A percentile compares a stretch with the other conserved stretches of the same genome.
These are phyloP conservation scores for Scolopax rusticola DNA, from an alignment of 2,797 vertebrate genomes.

Conservation along the genomic window DNA sequence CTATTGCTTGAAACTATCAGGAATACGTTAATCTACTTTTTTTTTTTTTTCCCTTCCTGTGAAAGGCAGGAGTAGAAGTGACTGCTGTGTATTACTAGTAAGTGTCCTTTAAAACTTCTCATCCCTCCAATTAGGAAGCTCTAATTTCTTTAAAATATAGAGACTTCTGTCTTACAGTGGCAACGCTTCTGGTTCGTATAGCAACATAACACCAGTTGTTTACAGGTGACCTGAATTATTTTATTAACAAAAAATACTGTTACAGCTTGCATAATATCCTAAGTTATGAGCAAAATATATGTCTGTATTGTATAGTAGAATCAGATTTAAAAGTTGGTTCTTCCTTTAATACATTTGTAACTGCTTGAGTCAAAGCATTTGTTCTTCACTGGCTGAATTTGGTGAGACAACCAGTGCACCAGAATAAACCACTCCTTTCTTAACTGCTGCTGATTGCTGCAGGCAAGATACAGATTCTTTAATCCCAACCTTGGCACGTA, in stretches of 20 bases:
- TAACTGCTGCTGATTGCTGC: neutral
- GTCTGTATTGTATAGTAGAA: neutral
- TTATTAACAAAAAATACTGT: neutral
- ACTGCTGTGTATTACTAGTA: neutral
- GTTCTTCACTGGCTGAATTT: neutral
- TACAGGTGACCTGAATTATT: neutral
- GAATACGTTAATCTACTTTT: neutral
- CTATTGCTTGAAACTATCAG: neutral
- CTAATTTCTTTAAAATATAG: neutral
- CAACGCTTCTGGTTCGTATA: neutral
- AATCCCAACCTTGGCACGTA: neutral
- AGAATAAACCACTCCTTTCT: neutral
- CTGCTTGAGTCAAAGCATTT: neutral
- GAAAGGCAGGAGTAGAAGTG: neutral
- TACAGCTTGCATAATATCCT: neutral
- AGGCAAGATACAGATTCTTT: neutral
- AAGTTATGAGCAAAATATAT: neutral
- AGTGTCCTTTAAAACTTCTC: neutral
- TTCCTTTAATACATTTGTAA: neutral
- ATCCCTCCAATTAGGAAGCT: neutral
- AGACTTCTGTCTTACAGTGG: neutral
- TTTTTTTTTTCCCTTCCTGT: neutral
- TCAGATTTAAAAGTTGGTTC: neutral
- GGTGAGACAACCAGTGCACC: neutral
- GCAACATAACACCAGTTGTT: neutral